These are phyloP conservation scores for Agrypnia vestita DNA, from an alignment of 1,140 invertebrate genomes.

Conservation along the genomic window DNA sequence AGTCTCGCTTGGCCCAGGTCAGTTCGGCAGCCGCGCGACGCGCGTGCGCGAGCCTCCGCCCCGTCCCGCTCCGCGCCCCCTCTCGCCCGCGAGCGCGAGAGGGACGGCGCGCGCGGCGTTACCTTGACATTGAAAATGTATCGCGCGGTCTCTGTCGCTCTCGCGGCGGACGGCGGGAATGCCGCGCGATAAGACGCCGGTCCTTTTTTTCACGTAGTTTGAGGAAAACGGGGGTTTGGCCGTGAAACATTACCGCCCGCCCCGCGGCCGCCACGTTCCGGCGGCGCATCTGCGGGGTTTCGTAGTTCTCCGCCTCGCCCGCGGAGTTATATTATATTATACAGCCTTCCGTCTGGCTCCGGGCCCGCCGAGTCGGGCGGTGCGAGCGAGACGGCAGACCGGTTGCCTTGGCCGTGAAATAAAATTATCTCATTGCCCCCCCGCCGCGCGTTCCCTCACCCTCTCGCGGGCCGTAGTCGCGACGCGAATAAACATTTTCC, in stretches of 20 bases:
- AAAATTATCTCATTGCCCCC: constrained; percentile 43
- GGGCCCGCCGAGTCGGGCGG: neutral
- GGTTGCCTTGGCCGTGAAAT: constrained; percentile 58
- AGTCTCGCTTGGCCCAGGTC: constrained; percentile 58
- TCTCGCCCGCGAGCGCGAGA: constrained; percentile 9
- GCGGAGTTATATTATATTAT: neutral
- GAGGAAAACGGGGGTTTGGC: constrained; percentile 43
- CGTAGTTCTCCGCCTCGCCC: constrained; percentile 1
- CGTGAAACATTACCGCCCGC: constrained; percentile 43
- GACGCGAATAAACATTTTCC: constrained; percentile 10
- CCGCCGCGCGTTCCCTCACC: constrained; percentile 11
- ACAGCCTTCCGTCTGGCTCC: constrained; percentile 5
- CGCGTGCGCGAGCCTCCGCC: constrained; percentile 27
- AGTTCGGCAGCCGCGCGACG: constrained; percentile 37
- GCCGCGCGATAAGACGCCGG: neutral
- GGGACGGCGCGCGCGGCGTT: constrained; percentile 19
- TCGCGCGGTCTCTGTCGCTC: constrained; percentile 29
- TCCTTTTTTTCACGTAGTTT: neutral
- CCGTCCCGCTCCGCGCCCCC: constrained; percentile 13
- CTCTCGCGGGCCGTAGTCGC: neutral
- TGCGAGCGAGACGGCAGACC: constrained; percentile 27
- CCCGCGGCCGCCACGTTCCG: constrained; percentile 1
- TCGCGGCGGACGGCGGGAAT: neutral
- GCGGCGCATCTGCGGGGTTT: neutral
- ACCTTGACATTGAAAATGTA: constrained; percentile 57